phyloP scores from a whole-genome alignment of 2,113 vertebrate genomes.

The Aldabrachelys gigantea region DNA sequence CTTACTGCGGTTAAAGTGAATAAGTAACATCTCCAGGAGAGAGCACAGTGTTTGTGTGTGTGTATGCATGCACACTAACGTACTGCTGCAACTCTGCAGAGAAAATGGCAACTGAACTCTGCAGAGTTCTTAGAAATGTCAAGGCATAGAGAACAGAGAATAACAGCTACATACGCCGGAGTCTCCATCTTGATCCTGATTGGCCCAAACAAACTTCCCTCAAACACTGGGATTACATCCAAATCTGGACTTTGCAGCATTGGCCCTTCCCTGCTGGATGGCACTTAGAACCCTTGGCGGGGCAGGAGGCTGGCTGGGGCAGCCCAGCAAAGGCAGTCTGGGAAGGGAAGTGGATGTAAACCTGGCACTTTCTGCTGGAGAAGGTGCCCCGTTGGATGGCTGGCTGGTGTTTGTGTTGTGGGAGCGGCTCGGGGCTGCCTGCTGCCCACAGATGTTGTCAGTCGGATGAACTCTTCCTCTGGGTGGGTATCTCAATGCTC shows the following conservation, averaged over 20 bases:
- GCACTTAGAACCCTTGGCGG: too few species aligned
- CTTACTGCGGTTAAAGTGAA: neutral
- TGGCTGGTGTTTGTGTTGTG: neutral
- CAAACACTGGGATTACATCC: neutral
- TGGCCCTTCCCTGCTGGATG: neutral
- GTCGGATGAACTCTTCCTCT: neutral
- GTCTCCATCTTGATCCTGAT: neutral
- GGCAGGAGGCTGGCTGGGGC: too few species aligned
- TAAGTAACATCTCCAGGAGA: neutral
- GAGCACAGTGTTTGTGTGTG: neutral
- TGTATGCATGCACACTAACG: fast-evolving
- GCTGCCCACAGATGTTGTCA: too few species aligned
- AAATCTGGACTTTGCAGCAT: too few species aligned
- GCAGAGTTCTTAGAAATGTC: neutral
- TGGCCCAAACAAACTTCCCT: neutral
- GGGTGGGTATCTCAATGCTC: neutral
- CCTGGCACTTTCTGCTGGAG: neutral
- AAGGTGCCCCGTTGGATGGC: neutral
- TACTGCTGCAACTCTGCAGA: neutral
- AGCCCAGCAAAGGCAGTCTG: too few species aligned
- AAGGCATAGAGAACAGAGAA: neutral
- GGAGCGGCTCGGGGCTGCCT: neutral
- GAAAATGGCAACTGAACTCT: neutral
- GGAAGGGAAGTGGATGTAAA: neutral
- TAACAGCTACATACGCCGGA: neutral